Conservation (phyloP, 2,888 invertebrate species). For the Maniola hyperantus region DNA sequence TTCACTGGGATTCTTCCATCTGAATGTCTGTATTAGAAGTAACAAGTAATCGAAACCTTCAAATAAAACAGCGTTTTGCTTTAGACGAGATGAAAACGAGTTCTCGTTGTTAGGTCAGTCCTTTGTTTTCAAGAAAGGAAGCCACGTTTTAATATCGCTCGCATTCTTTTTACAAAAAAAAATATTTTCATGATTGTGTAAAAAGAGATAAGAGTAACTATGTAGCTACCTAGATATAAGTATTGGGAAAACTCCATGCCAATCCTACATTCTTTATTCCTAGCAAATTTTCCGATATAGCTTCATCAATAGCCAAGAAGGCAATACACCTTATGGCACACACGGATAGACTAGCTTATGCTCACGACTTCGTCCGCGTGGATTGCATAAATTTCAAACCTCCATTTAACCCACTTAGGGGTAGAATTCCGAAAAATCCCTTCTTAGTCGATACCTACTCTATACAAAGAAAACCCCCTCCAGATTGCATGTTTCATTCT, state of each 20-base stretch:
- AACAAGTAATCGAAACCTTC: slow-evolving; percentile 29
- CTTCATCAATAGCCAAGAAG: no score
- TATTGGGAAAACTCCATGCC: no score
- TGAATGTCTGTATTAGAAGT: slow-evolving; percentile 25
- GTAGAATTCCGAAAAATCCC: no score
- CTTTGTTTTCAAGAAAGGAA: slow-evolving; percentile 27
- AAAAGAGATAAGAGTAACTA: neutral
- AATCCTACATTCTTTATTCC: neutral
- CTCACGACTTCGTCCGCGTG: no score
- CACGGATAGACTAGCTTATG: no score
- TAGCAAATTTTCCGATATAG: no score
- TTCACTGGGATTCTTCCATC: slow-evolving; percentile 21
- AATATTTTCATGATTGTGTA: slow-evolving; percentile 18
- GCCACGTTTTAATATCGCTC: slow-evolving; percentile 22
- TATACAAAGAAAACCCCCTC: no score
- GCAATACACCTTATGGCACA: no score
- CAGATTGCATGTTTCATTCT: no score
- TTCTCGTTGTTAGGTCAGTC: slow-evolving; percentile 24
- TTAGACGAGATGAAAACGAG: slow-evolving; percentile 31
- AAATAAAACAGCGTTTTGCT: slow-evolving; percentile 30
- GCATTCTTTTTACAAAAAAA: slow-evolving; percentile 21
- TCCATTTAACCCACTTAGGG: no score
- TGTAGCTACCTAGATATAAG: neutral
- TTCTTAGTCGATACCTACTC: no score
- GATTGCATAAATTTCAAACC: no score